These are phyloP conservation scores for Macrosiphum euphorbiae DNA, from an alignment of 2,888 invertebrate genomes.

Conservation along the genomic window DNA sequence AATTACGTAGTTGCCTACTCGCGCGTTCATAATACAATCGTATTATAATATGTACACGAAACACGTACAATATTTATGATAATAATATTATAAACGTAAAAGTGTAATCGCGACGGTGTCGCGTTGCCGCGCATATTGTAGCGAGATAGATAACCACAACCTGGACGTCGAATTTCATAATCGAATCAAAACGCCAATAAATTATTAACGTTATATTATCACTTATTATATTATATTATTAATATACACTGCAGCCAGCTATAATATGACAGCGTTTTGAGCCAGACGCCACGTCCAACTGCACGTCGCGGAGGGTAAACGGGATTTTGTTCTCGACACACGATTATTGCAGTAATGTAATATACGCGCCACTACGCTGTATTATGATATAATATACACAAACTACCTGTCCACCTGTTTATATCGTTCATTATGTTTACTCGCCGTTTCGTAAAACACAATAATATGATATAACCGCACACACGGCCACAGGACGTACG, in stretches of 20 bases:
- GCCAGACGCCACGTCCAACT: neutral
- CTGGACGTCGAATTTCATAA: neutral
- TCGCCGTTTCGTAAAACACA: neutral
- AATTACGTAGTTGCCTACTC: neutral
- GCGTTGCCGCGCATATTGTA: neutral
- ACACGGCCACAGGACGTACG: neutral
- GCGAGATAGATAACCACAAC: neutral
- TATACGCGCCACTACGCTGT: neutral
- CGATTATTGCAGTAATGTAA: neutral
- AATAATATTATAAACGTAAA: neutral
- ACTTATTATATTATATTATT: neutral
- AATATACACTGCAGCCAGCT: neutral
- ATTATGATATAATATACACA: neutral
- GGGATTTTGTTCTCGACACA: neutral
- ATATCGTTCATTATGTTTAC: neutral
- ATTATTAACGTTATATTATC: neutral
- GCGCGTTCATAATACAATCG: neutral
- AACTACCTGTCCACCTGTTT: neutral
- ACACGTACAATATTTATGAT: neutral
- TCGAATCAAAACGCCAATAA: neutral
- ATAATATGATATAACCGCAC: neutral
- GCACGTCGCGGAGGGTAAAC: neutral
- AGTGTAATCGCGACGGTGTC: neutral
- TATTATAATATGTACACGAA: neutral
- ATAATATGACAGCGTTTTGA: neutral